These are phyloP conservation scores for Menidia menidia DNA, from an alignment of 2,797 vertebrate species.

Conservation along the genomic window DNA sequence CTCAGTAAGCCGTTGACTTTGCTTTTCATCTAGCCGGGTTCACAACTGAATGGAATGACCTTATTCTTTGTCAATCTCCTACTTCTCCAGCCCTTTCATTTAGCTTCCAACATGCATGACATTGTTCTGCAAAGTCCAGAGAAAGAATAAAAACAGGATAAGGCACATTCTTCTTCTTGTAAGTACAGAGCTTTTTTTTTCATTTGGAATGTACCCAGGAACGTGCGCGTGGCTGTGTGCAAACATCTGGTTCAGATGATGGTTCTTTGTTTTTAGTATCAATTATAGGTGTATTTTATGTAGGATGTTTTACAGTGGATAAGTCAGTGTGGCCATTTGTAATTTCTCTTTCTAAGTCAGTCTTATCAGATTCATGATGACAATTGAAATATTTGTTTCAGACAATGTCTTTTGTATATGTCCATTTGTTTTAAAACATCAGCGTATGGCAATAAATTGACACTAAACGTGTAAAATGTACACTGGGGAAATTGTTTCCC, in stretches of 20 bases:
- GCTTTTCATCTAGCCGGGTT: conserved; percentile 46
- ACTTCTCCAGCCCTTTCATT: conserved; percentile 20
- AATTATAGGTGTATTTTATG: background rate
- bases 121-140: conserved; percentile 46
- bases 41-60: conserved; percentile 59
- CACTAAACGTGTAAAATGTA: conserved; percentile 3
- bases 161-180: conserved; percentile 48
- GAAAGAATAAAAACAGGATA: conserved; percentile 29
- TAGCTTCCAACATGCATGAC: conserved; percentile 31
- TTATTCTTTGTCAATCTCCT: conserved; percentile 44
- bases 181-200: conserved; percentile 61
- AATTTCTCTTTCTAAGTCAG: background rate
- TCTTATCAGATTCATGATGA: too few relatives aligned
- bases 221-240: conserved; percentile 25
- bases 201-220: conserved; percentile 30
- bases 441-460: background rate
- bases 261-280: conserved; percentile 4
- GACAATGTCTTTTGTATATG: too few relatives aligned
- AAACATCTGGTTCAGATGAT: conserved; percentile 11
- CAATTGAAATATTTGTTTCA: background rate
- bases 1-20: conserved; percentile 47
- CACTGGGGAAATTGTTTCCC: background rate
- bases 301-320: conserved; percentile 11
- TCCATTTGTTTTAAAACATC: too few relatives aligned
- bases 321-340: background rate